Percentiles rank a stretch among this genome's conserved stretches.
phyloP scores from a whole-genome alignment of 2,797 vertebrate genomes.

The Chaenodraco wilsoni region DNA sequence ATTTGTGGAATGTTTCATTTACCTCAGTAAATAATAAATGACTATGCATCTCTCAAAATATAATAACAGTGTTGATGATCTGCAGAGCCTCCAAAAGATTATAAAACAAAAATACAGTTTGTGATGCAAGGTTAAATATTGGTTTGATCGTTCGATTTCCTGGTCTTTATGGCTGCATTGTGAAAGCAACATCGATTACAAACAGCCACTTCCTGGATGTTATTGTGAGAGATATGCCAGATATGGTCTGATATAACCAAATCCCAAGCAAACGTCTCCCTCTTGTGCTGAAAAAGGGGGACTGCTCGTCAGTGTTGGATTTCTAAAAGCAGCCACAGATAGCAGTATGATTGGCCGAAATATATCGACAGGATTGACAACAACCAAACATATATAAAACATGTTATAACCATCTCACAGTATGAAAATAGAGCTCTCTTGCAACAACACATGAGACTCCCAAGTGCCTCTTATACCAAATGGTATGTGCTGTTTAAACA shows the following conservation, averaged over 20 bases:
- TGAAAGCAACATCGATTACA: background rate
- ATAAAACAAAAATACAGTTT: background rate
- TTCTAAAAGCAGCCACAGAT: background rate
- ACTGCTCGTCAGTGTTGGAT: background rate
- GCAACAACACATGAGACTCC: background rate
- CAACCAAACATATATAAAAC: background rate
- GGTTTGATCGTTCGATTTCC: background rate
- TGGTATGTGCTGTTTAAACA: background rate
- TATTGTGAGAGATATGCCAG: background rate
- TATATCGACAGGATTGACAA: background rate
- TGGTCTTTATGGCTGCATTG: background rate
- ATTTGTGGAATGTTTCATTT: constrained; percentile 6
- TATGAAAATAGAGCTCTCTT: constrained; percentile 3
- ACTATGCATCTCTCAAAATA: too few relatives aligned
- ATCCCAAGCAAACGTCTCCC: constrained; percentile 34
- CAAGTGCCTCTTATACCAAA: constrained; percentile 1
- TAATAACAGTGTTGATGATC: background rate
- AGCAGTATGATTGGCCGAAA: background rate
- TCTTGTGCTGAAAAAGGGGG: constrained; percentile 54
- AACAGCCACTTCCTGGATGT: background rate
- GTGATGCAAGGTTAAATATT: background rate
- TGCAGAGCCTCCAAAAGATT: background rate
- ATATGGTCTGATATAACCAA: background rate
- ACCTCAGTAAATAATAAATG: too few relatives aligned
- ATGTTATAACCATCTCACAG: background rate